These are phyloP conservation scores for Pontoporia blainvillei DNA, from an alignment of 2,113 vertebrate genomes.

Conservation along the genomic window DNA sequence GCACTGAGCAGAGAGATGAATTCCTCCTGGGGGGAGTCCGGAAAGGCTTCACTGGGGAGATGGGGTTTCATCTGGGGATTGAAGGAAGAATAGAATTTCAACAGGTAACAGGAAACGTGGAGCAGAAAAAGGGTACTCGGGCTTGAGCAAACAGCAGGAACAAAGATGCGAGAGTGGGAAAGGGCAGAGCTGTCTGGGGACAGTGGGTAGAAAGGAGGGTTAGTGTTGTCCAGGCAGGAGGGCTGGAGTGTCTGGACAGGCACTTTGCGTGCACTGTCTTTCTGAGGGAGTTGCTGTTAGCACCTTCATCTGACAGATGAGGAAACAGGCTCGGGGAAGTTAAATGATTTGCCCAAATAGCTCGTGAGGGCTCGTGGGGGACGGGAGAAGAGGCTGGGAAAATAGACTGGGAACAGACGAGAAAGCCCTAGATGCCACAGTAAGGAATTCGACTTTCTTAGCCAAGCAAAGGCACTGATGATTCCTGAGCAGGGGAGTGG, in stretches of 20 bases:
- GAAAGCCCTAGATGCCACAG: background rate
- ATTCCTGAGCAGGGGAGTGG: background rate
- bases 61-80: constrained; percentile 38
- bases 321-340: background rate
- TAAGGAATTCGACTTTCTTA: background rate
- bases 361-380: background rate
- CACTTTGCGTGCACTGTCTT: background rate
- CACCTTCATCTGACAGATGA: background rate
- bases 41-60: constrained; percentile 49
- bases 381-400: background rate
- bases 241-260: background rate
- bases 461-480: constrained; percentile 1
- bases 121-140: background rate
- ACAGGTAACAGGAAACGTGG: constrained; percentile 44
- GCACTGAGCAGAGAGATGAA: constrained; percentile 38
- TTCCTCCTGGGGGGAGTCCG: constrained; percentile 15
- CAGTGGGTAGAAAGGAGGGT: background rate
- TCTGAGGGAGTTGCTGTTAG: background rate
- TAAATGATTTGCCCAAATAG: background rate
- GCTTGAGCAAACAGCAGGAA: background rate
- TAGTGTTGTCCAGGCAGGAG: background rate
- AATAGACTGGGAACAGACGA: background rate
- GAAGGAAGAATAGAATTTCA: constrained; percentile 42
- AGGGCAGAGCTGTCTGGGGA: background rate
- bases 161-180: background rate